A percentile compares a stretch with the other conserved stretches of the same genome.
Evolutionary conservation across 2,888 invertebrate species (phyloP).

Genomic region (Strigamia crassipes): DNA sequence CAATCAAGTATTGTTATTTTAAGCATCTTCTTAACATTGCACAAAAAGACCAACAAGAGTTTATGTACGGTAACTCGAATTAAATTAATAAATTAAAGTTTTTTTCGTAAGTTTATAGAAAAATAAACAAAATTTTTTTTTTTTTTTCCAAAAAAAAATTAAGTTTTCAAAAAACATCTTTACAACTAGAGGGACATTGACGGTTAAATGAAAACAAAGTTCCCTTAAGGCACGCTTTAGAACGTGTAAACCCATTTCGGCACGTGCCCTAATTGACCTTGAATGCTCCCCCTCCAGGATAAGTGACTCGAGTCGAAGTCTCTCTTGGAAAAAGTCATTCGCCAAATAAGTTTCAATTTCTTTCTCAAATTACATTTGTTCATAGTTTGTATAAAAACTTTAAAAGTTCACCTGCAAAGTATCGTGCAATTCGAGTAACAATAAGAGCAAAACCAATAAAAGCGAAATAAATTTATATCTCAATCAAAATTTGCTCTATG

Average conservation of each 20-base stretch:
- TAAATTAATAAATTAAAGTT: background rate
- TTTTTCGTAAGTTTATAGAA: background rate
- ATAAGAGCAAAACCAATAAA: background rate
- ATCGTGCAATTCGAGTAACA: background rate
- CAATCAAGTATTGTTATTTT: background rate
- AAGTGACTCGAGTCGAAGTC: background rate
- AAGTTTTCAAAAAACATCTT: background rate
- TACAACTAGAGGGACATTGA: background rate
- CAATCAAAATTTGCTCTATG: background rate
- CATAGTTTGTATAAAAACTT: background rate
- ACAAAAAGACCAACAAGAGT: background rate
- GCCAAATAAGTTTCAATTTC: background rate
- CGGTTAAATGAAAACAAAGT: background rate
- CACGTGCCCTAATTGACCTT: constrained; percentile 36
- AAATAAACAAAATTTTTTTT: background rate
- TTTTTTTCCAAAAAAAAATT: background rate
- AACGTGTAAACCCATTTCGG: background rate
- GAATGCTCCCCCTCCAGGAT: background rate
- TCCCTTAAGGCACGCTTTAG: background rate
- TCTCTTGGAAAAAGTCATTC: background rate
- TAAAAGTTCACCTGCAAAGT: background rate
- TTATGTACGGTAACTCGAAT: background rate
- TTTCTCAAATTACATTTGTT: background rate
- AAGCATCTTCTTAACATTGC: background rate
- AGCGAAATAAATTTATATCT: background rate